A percentile compares a stretch with the other conserved stretches of the same genome.
phyloP scores from a whole-genome alignment of 2,888 invertebrate species.

The Archips xylosteana region DNA sequence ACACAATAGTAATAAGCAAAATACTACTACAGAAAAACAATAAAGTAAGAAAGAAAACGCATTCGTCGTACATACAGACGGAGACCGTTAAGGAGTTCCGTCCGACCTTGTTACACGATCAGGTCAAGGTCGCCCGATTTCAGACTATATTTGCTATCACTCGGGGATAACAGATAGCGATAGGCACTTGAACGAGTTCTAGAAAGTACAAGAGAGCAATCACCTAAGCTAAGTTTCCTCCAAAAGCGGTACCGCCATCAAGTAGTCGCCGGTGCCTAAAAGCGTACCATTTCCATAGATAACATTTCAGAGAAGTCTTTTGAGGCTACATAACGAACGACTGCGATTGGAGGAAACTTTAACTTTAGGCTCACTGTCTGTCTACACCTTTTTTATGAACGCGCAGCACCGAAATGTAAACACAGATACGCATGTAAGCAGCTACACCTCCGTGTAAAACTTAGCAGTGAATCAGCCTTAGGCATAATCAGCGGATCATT shows the following conservation, averaged over 20 bases:
- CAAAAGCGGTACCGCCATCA: too few relatives aligned
- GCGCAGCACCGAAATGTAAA: too few relatives aligned
- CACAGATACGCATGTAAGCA: too few relatives aligned
- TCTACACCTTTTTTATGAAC: too few relatives aligned
- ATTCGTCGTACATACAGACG: background rate
- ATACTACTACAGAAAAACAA: background rate
- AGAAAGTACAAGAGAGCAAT: background rate
- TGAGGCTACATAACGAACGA: too few relatives aligned
- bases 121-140: background rate
- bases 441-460: too few relatives aligned
- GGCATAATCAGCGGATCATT: background rate
- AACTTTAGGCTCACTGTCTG: background rate
- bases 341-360: too few relatives aligned
- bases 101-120: background rate
- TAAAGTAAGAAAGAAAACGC: background rate
- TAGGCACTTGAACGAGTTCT: background rate
- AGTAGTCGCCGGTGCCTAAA: too few relatives aligned
- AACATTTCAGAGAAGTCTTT: too few relatives aligned
- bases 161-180: background rate
- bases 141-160: slow-evolving; percentile 2
- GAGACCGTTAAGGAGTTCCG: background rate
- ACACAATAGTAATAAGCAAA: background rate
- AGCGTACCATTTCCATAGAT: too few relatives aligned
- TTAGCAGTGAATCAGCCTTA: background rate
- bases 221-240: background rate